Evolutionary conservation across 2,797 vertebrate species (phyloP), one percentile per base, ranked within the genome.

Genomic region (Cichlasoma orientale): DNA sequence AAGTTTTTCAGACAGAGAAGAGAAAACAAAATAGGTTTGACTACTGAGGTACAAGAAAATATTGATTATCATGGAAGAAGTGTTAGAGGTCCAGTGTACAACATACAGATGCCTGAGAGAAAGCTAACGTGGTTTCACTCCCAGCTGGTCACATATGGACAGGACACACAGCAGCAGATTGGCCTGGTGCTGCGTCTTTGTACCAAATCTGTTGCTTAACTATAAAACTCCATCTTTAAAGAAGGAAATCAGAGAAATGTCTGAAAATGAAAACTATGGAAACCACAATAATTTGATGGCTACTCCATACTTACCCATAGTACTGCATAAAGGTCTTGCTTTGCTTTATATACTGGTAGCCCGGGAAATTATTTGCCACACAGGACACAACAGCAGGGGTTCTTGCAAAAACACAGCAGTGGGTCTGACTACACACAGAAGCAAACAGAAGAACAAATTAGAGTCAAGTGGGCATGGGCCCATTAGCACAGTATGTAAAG

Each of bases 41-140:
- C 59, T 82, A 66, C 36, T 16, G 16, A 72, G 36, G 38, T n/a
- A 57, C 56, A 59, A n/a, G 69, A 36, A 73, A 74, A 56, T 57
- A 61, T 36, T 66, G 85, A 84, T 79, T 63, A 31, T 47, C 33
- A 78, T 53, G 71, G 23, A 68, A 31, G 47, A 66, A 16, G 44
- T 23, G 36, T 4, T 53, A 74, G 69, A 2, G 5, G 47, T 61
- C 66, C 16, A 21, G 1, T 61, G 23, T 14, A 29, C 50, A 10
- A 50, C 36, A 19, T n/a, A 19, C 5, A 21, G 61, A 29, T 1
- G 16, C 47, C 0, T 5, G 27, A 66, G 3, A 44, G 61, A 66
- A 44, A 6, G 59, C 38, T 44, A 63, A 63, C 3, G 27, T 27
- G 23, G 38, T 47, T 41, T 16, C 59, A 66, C 44, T 66, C 38